phyloP scores from a whole-genome alignment of 92 coral and sea anemone species.

The Blastomussa wellsi region DNA sequence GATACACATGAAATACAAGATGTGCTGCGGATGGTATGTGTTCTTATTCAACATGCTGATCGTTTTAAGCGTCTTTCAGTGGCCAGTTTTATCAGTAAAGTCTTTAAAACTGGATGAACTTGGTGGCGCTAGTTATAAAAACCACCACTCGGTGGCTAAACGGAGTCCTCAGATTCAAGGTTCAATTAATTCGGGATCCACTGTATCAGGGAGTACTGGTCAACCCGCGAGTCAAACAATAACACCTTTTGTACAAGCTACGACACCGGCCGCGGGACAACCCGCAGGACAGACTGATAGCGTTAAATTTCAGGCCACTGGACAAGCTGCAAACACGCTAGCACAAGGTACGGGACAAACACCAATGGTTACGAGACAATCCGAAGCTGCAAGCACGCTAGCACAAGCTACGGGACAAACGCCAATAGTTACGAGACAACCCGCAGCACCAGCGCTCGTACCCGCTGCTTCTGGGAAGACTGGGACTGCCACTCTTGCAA shows the following conservation, averaged over 20 bases:
- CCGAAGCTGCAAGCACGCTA: constrained; percentile 3
- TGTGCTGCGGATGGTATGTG: neutral
- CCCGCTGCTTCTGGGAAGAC: neutral
- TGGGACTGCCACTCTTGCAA: neutral
- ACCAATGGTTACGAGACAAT: no score
- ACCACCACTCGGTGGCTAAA: neutral
- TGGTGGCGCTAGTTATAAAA: neutral
- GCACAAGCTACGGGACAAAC: constrained; percentile 27
- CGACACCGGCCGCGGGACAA: constrained; percentile 5
- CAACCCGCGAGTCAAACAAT: neutral
- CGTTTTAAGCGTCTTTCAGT: neutral
- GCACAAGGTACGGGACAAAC: neutral
- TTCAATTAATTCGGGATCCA: constrained; percentile 1
- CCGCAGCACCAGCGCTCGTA: neutral
- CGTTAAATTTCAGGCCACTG: neutral
- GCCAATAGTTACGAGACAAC: neutral
- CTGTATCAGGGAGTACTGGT: neutral
- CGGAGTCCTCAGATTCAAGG: constrained; percentile 47
- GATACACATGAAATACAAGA: neutral
- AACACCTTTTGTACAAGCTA: constrained; percentile 29
- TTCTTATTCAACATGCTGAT: neutral
- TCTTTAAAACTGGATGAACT: neutral
- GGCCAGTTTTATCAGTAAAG: constrained; percentile 12
- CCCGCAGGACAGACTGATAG: constrained; percentile 5
- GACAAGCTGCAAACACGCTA: neutral